Evolutionary conservation across 2,797 vertebrate species (phyloP).

Genomic region (Uromys caudimaculatus): DNA sequence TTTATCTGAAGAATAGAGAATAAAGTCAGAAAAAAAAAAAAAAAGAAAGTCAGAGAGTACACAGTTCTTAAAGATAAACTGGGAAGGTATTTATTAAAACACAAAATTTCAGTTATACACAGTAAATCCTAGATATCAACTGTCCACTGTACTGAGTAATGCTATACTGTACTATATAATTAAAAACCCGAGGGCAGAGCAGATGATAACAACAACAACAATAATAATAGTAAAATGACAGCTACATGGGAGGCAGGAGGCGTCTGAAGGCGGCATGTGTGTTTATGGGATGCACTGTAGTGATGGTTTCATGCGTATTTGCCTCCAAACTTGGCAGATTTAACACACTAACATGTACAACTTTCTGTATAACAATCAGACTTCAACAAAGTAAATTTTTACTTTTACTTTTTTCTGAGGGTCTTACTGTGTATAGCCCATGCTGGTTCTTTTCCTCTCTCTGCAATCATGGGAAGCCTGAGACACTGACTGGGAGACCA

Average conservation of each 20-base stretch:
- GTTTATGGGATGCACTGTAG: background rate
- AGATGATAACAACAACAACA: background rate
- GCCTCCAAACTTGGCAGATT: background rate
- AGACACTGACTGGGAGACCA: background rate
- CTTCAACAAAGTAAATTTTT: background rate
- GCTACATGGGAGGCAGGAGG: background rate
- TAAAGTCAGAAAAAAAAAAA: background rate
- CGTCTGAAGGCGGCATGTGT: background rate
- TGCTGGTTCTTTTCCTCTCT: background rate
- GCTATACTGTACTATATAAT: background rate
- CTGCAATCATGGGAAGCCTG: background rate
- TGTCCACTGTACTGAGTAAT: background rate
- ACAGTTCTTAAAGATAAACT: background rate
- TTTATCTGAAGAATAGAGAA: conserved; percentile 2
- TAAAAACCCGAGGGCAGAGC: conserved; percentile 8
- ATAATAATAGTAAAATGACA: background rate
- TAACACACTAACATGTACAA: background rate
- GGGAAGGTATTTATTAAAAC: background rate
- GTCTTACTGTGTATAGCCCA: background rate
- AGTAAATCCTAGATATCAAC: background rate
- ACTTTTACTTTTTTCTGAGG: background rate
- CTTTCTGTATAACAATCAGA: background rate
- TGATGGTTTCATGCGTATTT: background rate
- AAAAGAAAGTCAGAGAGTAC: conserved; percentile 14
- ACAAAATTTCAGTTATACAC: background rate